Percentiles rank a stretch among this genome's conserved stretches.
These are phyloP conservation scores for Ophion ellenae DNA, from an alignment of 2,888 invertebrate genomes.

Conservation along the genomic window DNA sequence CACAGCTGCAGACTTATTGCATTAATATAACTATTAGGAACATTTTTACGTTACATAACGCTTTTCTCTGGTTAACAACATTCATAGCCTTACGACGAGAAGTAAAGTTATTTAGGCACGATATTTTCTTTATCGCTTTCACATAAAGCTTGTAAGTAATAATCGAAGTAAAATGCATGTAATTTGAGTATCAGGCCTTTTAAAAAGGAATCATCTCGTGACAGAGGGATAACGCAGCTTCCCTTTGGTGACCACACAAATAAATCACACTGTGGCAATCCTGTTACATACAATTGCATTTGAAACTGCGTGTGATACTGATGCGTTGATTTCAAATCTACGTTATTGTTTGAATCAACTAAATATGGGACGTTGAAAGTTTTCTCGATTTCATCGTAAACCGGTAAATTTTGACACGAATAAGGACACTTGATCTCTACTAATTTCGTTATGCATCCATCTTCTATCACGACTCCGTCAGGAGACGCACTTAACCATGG, in stretches of 20 bases:
- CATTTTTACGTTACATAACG: no score
- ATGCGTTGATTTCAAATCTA: conserved; percentile 27
- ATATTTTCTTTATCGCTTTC: conserved; percentile 33
- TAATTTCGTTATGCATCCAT: conserved; percentile 50
- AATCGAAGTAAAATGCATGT: conserved; percentile 24
- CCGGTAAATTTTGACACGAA: conserved; percentile 44
- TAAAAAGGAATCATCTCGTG: conserved; percentile 17
- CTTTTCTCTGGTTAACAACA: no score
- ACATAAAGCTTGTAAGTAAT: conserved; percentile 26
- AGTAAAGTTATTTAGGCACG: no score
- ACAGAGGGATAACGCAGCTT: conserved; percentile 7
- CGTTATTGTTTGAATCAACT: not conserved
- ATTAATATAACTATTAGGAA: conserved; percentile 15
- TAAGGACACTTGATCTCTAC: conserved; percentile 63
- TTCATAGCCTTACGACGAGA: no score
- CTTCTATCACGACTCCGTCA: conserved; percentile 59
- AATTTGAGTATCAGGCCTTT: conserved; percentile 27
- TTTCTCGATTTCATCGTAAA: conserved; percentile 11
- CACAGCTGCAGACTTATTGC: conserved; percentile 16
- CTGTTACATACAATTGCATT: conserved; percentile 51
- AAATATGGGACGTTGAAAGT: conserved; percentile 36
- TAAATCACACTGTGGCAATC: conserved; percentile 46
- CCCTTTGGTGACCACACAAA: conserved; percentile 47
- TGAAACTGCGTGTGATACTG: conserved; percentile 53
- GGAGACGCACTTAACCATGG: conserved; percentile 59